A percentile compares a stretch with the other conserved stretches of the same genome.
These are phyloP conservation scores for Microcebus griseorufus DNA, from an alignment of 2,113 vertebrate species.

Conservation along the genomic window DNA sequence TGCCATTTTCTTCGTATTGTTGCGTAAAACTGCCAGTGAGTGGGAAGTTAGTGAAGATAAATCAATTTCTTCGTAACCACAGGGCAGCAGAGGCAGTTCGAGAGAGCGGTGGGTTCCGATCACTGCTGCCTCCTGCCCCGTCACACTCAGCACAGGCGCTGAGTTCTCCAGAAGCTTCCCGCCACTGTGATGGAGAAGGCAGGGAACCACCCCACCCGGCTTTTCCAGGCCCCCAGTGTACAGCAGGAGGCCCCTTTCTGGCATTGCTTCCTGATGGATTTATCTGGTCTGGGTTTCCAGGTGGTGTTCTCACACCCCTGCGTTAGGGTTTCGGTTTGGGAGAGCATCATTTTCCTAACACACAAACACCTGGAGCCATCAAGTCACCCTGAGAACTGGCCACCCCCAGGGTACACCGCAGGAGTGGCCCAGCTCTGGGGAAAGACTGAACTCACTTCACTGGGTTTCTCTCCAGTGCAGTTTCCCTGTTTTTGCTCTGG, in stretches of 20 bases:
- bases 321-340: too few species aligned
- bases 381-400: neutral
- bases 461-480: too few species aligned
- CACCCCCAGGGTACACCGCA: neutral
- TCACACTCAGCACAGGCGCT: too few species aligned
- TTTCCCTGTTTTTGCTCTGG: neutral
- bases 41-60: conserved; percentile 36
- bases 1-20: neutral
- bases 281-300: neutral
- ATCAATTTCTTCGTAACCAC: conserved; percentile 23
- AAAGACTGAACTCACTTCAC: too few species aligned
- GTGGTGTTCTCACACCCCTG: neutral
- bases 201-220: rapidly evolving
- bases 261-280: neutral
- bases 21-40: conserved; percentile 46
- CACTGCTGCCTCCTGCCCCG: neutral
- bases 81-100: neutral
- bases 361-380: neutral
- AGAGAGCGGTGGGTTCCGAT: neutral
- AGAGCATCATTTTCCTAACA: neutral
- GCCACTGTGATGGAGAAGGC: neutral
- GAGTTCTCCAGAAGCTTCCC: neutral
- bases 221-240: neutral
- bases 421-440: neutral
- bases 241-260: neutral